A percentile compares a stretch with the other conserved stretches of the same genome.
phyloP scores from a whole-genome alignment of 2,888 invertebrate species.

The Philonicus albiceps region DNA sequence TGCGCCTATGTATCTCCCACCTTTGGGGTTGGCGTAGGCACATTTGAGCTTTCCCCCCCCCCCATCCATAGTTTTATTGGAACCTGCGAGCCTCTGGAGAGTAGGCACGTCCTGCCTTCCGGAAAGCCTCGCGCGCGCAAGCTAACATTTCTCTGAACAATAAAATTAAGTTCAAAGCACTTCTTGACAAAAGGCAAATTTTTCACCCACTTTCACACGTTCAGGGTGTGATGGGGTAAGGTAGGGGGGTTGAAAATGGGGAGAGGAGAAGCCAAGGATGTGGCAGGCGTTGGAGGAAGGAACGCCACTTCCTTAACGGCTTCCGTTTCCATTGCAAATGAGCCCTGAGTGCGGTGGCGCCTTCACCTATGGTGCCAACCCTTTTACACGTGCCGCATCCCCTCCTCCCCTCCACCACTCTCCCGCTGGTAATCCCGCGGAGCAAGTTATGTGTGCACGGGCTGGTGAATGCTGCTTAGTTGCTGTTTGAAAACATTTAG shows the following conservation, averaged over 20 bases:
- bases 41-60: background rate
- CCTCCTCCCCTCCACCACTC: background rate
- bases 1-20: background rate
- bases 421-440: background rate
- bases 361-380: background rate
- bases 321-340: background rate
- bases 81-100: background rate
- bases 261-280: background rate
- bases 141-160: background rate
- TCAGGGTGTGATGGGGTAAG: background rate
- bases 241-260: background rate
- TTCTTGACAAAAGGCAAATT: conserved; percentile 2
- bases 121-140: background rate
- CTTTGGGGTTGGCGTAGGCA: background rate
- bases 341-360: background rate
- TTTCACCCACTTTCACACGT: conserved; percentile 24
- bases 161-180: conserved; percentile 25
- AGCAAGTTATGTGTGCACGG: background rate
- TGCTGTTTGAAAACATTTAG: conserved; percentile 22
- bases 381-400: background rate
- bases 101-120: background rate
- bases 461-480: background rate
- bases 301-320: background rate
- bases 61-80: background rate
- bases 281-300: conserved; percentile 1